These are phyloP conservation scores for Iphiclides podalirius DNA, from an alignment of 2,888 invertebrate genomes.

Conservation along the genomic window DNA sequence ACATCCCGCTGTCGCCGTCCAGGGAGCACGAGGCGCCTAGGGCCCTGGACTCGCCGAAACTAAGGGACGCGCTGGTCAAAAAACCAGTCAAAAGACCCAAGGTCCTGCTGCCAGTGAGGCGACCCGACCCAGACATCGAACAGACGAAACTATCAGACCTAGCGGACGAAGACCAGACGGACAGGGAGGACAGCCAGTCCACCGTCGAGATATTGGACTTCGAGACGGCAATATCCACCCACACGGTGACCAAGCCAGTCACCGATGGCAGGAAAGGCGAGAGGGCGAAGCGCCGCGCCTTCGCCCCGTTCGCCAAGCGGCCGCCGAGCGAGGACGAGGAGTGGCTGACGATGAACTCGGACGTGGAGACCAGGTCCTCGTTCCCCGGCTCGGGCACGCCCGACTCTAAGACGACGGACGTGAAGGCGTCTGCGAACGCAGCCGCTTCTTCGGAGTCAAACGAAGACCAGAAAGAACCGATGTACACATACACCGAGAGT, in stretches of 20 bases:
- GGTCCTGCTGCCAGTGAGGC: conserved; percentile 60
- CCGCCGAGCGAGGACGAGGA: conserved; percentile 64
- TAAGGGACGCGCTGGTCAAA: conserved; percentile 51
- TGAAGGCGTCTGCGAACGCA: conserved; percentile 24
- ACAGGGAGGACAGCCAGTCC: conserved; percentile 13
- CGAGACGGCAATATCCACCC: conserved; percentile 63
- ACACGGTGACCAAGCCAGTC: conserved; percentile 59
- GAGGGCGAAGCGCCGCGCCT: conserved; percentile 42
- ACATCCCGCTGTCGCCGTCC: conserved; percentile 34
- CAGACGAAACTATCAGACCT: conserved; percentile 31
- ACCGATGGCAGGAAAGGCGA: conserved; percentile 40
- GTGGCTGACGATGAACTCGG: conserved; percentile 53
- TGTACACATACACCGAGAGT: conserved; percentile 64
- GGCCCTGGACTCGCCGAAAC: conserved; percentile 60
- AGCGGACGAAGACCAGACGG: conserved; percentile 29
- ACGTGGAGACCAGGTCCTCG: conserved; percentile 64
- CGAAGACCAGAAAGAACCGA: conserved; percentile 52
- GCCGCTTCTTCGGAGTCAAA: conserved; percentile 50
- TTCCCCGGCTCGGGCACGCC: conserved; percentile 65
- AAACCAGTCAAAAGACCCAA: conserved; percentile 62
- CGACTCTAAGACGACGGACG: conserved; percentile 58
- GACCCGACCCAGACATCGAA: conserved; percentile 39
- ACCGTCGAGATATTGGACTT: conserved; percentile 48
- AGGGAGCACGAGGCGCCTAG: conserved; percentile 34
- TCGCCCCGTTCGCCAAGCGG: no score